Conservation (phyloP, 2,888 invertebrate species). For the Tryphoninae sp. region DNA sequence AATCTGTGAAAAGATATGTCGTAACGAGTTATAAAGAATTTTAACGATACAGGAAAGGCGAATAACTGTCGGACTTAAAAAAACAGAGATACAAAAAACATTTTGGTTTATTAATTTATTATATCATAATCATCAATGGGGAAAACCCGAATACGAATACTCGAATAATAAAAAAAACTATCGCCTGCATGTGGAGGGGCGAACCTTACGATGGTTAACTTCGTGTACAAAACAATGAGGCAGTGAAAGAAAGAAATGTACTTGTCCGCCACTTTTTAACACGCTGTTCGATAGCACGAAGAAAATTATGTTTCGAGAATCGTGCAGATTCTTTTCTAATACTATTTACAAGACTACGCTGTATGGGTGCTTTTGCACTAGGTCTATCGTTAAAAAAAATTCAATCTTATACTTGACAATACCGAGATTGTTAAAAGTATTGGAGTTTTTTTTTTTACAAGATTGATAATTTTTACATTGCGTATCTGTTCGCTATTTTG, state of each 20-base stretch:
- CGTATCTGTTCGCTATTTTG: conserved; percentile 3
- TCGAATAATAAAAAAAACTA: conserved; percentile 22
- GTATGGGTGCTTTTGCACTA: conserved; percentile 20
- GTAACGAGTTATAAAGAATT: not conserved
- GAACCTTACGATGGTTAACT: conserved; percentile 18
- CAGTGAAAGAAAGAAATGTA: not conserved
- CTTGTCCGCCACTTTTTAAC: conserved; percentile 15
- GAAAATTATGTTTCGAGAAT: conserved; percentile 34
- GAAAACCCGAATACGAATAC: conserved; percentile 46
- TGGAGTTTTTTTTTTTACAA: not conserved
- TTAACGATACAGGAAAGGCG: not conserved
- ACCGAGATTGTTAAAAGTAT: not conserved
- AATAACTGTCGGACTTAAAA: not conserved
- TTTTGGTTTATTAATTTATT: conserved; percentile 34
- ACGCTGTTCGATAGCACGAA: conserved; percentile 42
- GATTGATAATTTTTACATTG: not conserved
- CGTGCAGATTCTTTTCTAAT: conserved; percentile 36
- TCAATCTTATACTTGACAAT: conserved; percentile 5
- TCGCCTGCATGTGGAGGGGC: conserved; percentile 3
- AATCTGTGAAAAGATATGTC: not conserved
- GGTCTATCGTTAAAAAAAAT: conserved; percentile 34
- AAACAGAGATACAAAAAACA: not conserved
- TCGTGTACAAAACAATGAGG: conserved; percentile 15
- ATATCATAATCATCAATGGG: conserved; percentile 40
- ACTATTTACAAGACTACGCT: conserved; percentile 58